Evolutionary conservation across 2,888 invertebrate species (phyloP), one percentile per base, ranked within the genome.

Genomic region (Escarpia spicata): DNA sequence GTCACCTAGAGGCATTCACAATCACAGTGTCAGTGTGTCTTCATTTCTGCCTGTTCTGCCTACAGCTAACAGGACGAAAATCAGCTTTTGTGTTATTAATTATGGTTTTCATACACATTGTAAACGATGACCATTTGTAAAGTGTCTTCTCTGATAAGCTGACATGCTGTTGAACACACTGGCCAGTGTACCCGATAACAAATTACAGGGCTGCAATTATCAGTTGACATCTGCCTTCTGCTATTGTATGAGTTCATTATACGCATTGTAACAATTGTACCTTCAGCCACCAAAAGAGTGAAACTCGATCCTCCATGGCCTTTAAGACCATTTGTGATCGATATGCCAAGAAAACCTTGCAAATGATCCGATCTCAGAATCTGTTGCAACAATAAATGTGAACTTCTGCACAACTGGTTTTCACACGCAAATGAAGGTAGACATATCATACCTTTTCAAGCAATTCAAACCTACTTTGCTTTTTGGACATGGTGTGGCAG

Each of bases 381-480:
- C 75, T 75, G 75, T 75, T 75, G 19, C 75, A 15, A 26, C 75
- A 75, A 75, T 26, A 75, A 75, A 75, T 52, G 52, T 12, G 8
- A 52, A 52, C 12, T 52, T 52, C 52, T 26, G 75, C 75, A 75
- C 75, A 75, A 75, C 75, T 75, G 75, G n/a, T 75, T 26, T 75
- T n/a, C 19, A 75, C 75, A 75, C 75, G 19, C 75, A 75, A 8
- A 75, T 75, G 75, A 75, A 3, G 75, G 75, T 75, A 75, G 75
- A 75, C 19, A 60, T 75, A n/a, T 75, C 19, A 75, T 26, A 75
- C 19, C 19, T 26, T 75, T 75, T 75, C 75, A 75, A 26, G 75
- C 75, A 26, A 75, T 75, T 75, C 75, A 75, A 75, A 75, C 75
- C 75, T 75, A 75, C 75, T 75, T 75, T 26, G 75, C 75, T 75